Conservation (phyloP, 2,797 vertebrate species). For the Hafferia zeledoni region DNA sequence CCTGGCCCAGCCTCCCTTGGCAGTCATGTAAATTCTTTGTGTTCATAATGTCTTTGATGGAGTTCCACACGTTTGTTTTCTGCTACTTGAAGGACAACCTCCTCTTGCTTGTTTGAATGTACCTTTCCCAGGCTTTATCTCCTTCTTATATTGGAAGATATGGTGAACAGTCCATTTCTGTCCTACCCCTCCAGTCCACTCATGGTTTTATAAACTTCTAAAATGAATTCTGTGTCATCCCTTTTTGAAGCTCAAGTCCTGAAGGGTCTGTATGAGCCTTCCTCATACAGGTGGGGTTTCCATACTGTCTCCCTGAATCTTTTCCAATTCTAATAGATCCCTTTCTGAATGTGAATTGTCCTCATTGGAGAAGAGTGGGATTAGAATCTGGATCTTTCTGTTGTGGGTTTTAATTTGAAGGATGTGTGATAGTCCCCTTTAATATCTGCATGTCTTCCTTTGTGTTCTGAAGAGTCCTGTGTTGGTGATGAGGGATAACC, state of each 20-base stretch:
- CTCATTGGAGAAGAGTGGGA: neutral
- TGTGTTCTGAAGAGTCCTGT: neutral
- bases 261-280: neutral
- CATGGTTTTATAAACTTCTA: neutral
- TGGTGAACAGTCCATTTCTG: neutral
- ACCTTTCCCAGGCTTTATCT: neutral
- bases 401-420: neutral
- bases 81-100: neutral
- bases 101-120: neutral
- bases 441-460: neutral
- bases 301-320: neutral
- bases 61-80: neutral
- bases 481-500: neutral
- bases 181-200: neutral
- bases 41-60: neutral
- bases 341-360: neutral
- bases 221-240: neutral
- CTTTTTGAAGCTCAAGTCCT: neutral
- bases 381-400: neutral
- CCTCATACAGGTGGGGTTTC: neutral
- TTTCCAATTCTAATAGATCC: neutral
- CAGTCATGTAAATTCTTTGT: neutral
- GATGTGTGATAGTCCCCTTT: neutral
- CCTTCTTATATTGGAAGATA: neutral
- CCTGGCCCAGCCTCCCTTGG: neutral